Conservation (phyloP, 1,140 invertebrate species). For the Conopomorpha cramerella region DNA sequence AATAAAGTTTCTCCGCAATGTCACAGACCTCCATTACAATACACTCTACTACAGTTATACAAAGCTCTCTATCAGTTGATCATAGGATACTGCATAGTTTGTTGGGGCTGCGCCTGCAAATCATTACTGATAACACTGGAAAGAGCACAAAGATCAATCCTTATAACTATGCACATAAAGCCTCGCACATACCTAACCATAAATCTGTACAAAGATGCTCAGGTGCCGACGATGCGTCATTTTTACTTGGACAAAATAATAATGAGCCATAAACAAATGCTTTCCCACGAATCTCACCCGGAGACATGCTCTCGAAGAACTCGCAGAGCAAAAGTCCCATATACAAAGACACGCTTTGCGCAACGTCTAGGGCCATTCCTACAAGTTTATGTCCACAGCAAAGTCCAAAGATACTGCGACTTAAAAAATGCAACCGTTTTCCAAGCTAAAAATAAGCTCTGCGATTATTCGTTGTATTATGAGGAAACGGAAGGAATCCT, state of each 20-base stretch:
- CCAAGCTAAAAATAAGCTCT: too few species aligned
- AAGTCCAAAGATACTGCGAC: too few species aligned
- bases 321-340: too few species aligned
- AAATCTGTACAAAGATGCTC: neutral
- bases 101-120: neutral
- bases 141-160: slow-evolving; percentile 1
- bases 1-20: neutral
- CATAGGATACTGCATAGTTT: neutral
- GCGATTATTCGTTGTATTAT: too few species aligned
- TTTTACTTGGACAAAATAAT: neutral
- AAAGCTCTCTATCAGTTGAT: neutral
- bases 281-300: too few species aligned
- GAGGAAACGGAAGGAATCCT: too few species aligned
- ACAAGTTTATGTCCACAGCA: too few species aligned
- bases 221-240: neutral
- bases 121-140: neutral
- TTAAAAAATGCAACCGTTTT: too few species aligned
- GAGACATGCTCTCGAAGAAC: too few species aligned
- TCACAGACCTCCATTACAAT: neutral
- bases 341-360: too few species aligned
- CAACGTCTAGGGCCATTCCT: too few species aligned
- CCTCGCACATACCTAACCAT: neutral
- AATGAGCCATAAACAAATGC: too few species aligned
- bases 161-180: neutral
- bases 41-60: neutral